These are phyloP conservation scores for Heliothis subflexa DNA, from an alignment of 1,140 invertebrate genomes.

Conservation along the genomic window DNA sequence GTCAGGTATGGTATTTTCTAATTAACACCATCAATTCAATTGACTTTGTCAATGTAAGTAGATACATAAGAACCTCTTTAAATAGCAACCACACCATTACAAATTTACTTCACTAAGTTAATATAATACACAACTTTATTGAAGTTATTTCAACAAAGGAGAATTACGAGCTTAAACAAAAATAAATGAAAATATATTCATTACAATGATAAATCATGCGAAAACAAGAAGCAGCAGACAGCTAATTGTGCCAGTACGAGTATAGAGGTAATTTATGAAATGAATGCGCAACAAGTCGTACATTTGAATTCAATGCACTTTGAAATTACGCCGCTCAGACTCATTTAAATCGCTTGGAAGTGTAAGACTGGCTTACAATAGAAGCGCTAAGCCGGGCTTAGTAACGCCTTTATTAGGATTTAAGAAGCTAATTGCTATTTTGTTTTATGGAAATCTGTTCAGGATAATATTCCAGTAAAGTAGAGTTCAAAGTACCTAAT, in stretches of 20 bases:
- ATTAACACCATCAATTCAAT: background rate
- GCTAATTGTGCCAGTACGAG: conserved; percentile 16
- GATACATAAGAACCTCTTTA: no score
- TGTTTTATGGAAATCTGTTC: background rate
- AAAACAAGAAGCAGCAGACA: background rate
- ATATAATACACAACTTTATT: background rate
- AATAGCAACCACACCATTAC: no score
- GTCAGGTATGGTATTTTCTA: background rate
- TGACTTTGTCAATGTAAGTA: background rate
- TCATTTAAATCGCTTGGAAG: background rate
- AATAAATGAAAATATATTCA: background rate
- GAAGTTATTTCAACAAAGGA: background rate
- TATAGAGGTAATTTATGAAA: conserved; percentile 40
- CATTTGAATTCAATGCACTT: conserved; percentile 41
- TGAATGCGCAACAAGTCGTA: conserved; percentile 24
- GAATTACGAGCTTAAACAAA: background rate
- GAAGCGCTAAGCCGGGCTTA: background rate
- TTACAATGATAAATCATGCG: conserved; percentile 8
- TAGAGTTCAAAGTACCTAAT: no score
- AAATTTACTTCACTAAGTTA: no score
- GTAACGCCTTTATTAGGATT: background rate
- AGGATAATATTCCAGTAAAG: no score
- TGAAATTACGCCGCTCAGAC: conserved; percentile 28
- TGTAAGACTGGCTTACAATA: background rate
- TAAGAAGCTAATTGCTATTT: background rate